A percentile compares a stretch with the other conserved stretches of the same genome.
These are phyloP conservation scores for Formica exsecta DNA, from an alignment of 1,140 invertebrate genomes.

Conservation along the genomic window DNA sequence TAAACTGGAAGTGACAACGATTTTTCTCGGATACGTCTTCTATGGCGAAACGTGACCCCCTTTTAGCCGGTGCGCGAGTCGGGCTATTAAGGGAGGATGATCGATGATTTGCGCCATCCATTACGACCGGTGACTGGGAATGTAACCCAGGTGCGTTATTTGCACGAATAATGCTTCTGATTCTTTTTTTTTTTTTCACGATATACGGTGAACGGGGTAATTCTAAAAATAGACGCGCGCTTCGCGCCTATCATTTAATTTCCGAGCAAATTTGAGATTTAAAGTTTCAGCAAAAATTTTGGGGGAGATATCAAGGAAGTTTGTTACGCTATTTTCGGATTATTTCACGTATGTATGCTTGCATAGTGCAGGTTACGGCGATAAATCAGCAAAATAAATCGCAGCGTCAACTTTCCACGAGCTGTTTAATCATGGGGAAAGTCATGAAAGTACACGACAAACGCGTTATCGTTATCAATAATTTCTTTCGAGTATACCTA, in stretches of 20 bases:
- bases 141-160: constrained; percentile 46
- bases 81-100: constrained; percentile 82
- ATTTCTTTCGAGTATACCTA: not conserved
- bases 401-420: not conserved
- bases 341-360: not conserved
- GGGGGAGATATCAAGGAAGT: too few relatives aligned
- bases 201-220: not conserved
- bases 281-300: not conserved
- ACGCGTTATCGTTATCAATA: constrained; percentile 6
- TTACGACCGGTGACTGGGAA: constrained; percentile 64
- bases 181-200: not conserved
- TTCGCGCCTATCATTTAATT: not conserved
- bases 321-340: not conserved
- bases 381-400: constrained; percentile 31
- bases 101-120: constrained; percentile 80
- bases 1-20: constrained; percentile 80
- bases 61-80: constrained; percentile 64
- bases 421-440: not conserved
- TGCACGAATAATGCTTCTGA: constrained; percentile 42
- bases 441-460: constrained; percentile 23
- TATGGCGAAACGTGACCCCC: constrained; percentile 75
- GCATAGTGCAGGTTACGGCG: not conserved
- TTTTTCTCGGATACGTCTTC: constrained; percentile 80
- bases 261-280: not conserved
- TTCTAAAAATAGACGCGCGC: constrained; percentile 2